Evolutionary conservation across 2,113 vertebrate species (phyloP).

Genomic region (pig (Sus scrofa)): T2T-Sscrofa CM000819.6:120476001-120476500

Average conservation of each 20-base stretch:
- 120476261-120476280: not conserved
- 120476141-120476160: not conserved
- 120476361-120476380: rapidly evolving
- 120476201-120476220: not conserved
- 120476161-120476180: not conserved
- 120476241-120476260: not conserved
- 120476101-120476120: not conserved
- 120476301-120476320: not conserved
- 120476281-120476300: not conserved
- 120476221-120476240: not conserved
- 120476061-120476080: not conserved
- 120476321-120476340: not conserved
- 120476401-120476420: not conserved
- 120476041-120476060: not conserved
- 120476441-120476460: no score
- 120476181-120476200: not conserved
- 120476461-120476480: no score
- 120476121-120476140: not conserved
- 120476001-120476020: not conserved
- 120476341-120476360: not conserved
- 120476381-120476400: not conserved
- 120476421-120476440: not conserved
- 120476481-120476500: no score
- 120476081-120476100: not conserved
- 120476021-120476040: not conserved